phyloP scores from a whole-genome alignment of 2,888 invertebrate species.

The Apamea epomidion region DNA sequence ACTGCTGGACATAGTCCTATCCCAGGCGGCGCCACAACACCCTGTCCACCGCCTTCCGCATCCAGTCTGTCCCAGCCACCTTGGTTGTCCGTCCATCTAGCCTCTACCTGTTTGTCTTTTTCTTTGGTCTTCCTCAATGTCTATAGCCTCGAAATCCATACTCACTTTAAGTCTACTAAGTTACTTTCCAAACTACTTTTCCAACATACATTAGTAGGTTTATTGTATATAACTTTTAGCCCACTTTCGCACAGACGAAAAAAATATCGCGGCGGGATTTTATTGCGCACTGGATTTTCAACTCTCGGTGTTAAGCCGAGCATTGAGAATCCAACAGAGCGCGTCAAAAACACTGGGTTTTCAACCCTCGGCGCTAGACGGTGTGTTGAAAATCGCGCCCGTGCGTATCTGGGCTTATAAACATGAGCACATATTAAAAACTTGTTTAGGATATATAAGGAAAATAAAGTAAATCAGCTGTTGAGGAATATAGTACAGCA shows the following conservation, averaged over 20 bases:
- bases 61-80: no score
- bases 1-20: no score
- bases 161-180: not conserved
- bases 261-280: not conserved
- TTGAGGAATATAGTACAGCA: slow-evolving; percentile 4
- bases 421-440: not conserved
- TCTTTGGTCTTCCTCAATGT: not conserved
- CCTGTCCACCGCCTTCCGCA: no score
- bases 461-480: slow-evolving; percentile 37
- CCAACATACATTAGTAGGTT: not conserved
- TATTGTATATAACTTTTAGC: not conserved
- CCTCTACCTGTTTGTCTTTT: not conserved
- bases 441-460: slow-evolving; percentile 11
- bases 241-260: not conserved
- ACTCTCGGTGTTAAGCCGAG: not conserved
- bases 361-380: no score
- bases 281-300: not conserved
- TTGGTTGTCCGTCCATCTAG: no score
- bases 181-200: not conserved
- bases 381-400: not conserved
- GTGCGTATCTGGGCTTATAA: not conserved
- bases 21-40: no score
- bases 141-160: not conserved
- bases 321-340: not conserved
- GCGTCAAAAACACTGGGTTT: not conserved